Evolutionary conservation across 2,797 vertebrate species (phyloP).

Genomic region (Premnoplex brunnescens): DNA sequence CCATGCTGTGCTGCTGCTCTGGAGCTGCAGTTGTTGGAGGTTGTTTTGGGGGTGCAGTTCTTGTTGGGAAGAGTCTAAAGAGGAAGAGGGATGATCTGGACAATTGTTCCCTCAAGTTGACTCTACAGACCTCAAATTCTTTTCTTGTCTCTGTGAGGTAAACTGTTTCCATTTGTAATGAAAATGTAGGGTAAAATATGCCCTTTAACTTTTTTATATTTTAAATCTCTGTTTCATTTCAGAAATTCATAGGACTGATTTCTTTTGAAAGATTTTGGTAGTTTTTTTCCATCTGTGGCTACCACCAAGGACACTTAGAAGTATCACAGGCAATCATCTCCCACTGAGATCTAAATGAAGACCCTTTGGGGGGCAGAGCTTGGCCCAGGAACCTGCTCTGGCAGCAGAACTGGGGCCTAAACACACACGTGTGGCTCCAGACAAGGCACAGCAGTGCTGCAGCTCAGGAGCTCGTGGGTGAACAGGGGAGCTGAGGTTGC

Average conservation of each 20-base stretch:
- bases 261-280: background rate
- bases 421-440: background rate
- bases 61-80: background rate
- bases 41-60: background rate
- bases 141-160: background rate
- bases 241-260: background rate
- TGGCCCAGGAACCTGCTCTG: background rate
- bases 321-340: background rate
- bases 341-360: background rate
- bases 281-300: background rate
- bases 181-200: background rate
- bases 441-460: background rate
- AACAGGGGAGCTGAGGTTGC: background rate
- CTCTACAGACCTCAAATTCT: background rate
- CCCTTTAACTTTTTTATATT: too few relatives aligned
- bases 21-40: background rate
- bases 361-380: background rate
- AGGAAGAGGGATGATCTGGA: background rate
- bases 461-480: background rate
- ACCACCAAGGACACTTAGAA: background rate
- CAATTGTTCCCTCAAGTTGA: background rate
- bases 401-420: background rate
- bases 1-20: accelerated
- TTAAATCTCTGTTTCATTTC: background rate
- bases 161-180: background rate